Evolutionary conservation across 2,797 vertebrate genomes (phyloP).

Genomic region (Pseudotriccus pelzelni): DNA sequence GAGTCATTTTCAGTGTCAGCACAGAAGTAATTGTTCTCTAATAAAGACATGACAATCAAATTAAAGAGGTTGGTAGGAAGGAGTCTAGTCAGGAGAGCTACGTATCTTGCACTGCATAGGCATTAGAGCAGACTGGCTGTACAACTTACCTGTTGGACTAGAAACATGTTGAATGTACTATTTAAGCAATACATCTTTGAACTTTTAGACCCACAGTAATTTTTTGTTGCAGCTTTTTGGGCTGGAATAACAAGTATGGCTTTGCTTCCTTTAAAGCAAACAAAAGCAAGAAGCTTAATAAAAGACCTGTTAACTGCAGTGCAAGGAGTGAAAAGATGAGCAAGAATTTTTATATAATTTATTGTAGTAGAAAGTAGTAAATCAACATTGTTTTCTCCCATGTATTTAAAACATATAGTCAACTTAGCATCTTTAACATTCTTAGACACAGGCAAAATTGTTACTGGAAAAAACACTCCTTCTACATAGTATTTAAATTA

Average conservation of each 20-base stretch:
- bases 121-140: neutral
- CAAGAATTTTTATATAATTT: neutral
- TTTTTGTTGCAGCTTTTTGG: neutral
- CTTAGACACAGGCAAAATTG: neutral
- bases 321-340: neutral
- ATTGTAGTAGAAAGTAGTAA: neutral
- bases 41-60: constrained; percentile 22
- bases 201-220: neutral
- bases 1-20: neutral
- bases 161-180: neutral
- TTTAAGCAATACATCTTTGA: neutral
- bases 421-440: neutral
- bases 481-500: neutral
- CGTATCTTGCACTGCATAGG: neutral
- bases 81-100: neutral
- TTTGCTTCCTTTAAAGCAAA: neutral
- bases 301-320: neutral
- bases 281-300: neutral
- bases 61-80: neutral
- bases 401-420: neutral
- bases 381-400: neutral
- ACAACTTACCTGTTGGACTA: neutral
- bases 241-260: neutral
- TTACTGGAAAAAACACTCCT: neutral
- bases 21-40: constrained; percentile 15